phyloP scores from a whole-genome alignment of 64 coral and sea anemone genomes.

The Acropora tenuis region DNA sequence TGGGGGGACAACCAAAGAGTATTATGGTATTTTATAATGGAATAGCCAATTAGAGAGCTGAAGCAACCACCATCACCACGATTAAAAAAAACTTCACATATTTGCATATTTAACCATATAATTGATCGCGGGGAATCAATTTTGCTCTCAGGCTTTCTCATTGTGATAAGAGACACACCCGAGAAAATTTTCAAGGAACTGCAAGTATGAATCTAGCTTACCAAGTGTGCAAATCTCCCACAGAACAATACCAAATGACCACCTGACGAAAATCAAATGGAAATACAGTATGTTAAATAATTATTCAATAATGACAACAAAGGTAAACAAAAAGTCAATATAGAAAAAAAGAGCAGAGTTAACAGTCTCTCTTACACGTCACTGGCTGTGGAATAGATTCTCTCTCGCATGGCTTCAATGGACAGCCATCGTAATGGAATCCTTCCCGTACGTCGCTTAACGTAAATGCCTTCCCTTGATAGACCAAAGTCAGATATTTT shows the following conservation, averaged over 20 bases:
- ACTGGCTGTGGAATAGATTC: conserved; percentile 84
- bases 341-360: background rate
- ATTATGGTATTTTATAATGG: too few relatives aligned
- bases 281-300: background rate
- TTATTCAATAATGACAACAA: background rate
- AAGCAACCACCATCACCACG: too few relatives aligned
- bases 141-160: too few relatives aligned
- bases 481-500: conserved; percentile 99
- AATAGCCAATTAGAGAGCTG: too few relatives aligned
- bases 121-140: too few relatives aligned
- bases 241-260: conserved; percentile 96
- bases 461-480: conserved; percentile 92
- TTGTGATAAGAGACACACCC: background rate
- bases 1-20: too few relatives aligned
- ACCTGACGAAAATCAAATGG: conserved; percentile 45
- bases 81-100: too few relatives aligned
- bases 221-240: conserved; percentile 99
- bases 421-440: conserved; percentile 95
- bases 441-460: conserved; percentile 87
- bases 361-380: conserved; percentile 76
- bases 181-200: background rate
- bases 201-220: conserved; percentile 4
- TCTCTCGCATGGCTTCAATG: conserved; percentile 88
- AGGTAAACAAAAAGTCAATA: background rate
- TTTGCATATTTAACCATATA: too few relatives aligned